Evolutionary conservation across 1,140 invertebrate genomes (phyloP), one percentile per base, ranked within the genome.

Genomic region (Magallana ariakensis): DNA sequence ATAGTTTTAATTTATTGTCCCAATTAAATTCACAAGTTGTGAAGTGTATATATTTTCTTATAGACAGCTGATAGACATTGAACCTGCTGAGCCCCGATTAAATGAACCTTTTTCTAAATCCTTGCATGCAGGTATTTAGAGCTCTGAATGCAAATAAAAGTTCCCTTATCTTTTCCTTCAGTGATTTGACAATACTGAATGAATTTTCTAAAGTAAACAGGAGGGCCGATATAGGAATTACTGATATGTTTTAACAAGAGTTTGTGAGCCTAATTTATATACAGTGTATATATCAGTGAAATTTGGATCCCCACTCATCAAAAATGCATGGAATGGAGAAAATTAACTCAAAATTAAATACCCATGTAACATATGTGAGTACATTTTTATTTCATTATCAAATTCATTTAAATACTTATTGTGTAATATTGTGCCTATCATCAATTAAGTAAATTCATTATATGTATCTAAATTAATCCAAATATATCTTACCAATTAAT

Each of bases 321-420:
- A 26, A 75, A 26, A 75, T 75, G 66, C 33, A 46, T 46, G 22
- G 66, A 26, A 75, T 13, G 33, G 66, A 75, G 22, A 75, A 75
- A 13, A 10, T 75, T 19, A 22, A 33, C 22, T 75, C 22, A 19
- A 33, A 75, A 22, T 26, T 75, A 33, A 75, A 75, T 33, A 75
- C 66, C 66, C 66, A 75, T 75, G 66, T 75, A 11, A 33, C 22
- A 75, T 75, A 75, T 75, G 66, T 75, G 33, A 75, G 66, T 75
- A 75, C 2, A 75, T 11, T 26, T 75, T 75, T 75, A 13, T 22
- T 10, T 26, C 5, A 26, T 10, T 3, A 26, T 70, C 8, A 70
- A 70, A 26, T 70, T 46, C 5, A 33, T 46, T 46, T 4, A 46
- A 46, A 46, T 46, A 46, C 33, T 46, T 46, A 1, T 4, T 46